Percentiles rank a stretch among this genome's conserved stretches.
Evolutionary conservation across 2,888 invertebrate genomes (phyloP).

Genomic region (Beris morrisii): DNA sequence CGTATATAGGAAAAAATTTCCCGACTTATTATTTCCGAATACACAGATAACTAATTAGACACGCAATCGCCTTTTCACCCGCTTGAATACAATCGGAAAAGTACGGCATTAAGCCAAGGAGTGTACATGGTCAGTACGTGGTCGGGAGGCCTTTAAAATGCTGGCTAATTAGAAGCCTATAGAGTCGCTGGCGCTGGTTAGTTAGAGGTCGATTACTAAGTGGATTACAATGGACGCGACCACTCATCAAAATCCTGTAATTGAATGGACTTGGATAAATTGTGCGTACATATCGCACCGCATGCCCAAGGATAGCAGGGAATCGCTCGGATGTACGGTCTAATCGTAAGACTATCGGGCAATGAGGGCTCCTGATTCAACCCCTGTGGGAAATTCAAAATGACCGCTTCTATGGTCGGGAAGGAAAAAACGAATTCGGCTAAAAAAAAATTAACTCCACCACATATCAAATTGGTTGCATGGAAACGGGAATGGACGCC

Average conservation of each 20-base stretch:
- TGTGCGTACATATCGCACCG: conserved; percentile 12
- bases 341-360: not conserved
- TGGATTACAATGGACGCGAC: conserved; percentile 19
- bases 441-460: conserved; percentile 28
- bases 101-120: no score
- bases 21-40: no score
- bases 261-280: conserved; percentile 16
- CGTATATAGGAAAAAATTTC: no score
- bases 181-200: not conserved
- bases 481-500: no score
- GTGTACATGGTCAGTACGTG: conserved; percentile 12
- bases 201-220: conserved; percentile 7
- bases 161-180: conserved; percentile 22
- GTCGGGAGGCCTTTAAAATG: not conserved
- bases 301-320: no score
- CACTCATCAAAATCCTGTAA: not conserved
- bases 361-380: conserved; percentile 18
- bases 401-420: conserved; percentile 1
- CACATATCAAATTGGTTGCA: conserved; percentile 4
- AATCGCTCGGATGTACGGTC: no score
- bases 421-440: conserved; percentile 15
- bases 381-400: conserved; percentile 20
- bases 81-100: not conserved
- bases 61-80: conserved; percentile 4
- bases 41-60: conserved; percentile 14